Evolutionary conservation across 2,888 invertebrate species (phyloP).

Genomic region (Archaeoteleia sp.): DNA sequence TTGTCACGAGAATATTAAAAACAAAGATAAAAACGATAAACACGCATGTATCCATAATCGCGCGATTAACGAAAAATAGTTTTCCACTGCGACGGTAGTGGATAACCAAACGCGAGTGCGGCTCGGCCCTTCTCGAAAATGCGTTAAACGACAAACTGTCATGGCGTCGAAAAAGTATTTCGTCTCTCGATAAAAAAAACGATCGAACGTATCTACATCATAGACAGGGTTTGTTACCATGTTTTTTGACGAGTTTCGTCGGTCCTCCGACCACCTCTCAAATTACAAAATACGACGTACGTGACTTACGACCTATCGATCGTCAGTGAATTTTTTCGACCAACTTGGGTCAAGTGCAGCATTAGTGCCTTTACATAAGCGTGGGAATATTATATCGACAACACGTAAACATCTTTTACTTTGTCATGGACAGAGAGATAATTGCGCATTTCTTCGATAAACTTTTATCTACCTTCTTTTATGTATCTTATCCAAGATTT

Average conservation of each 20-base stretch:
- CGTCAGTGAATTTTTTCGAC: conserved; percentile 65
- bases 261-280: conserved; percentile 29
- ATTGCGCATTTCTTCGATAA: neutral
- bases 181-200: too few species aligned
- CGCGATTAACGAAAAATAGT: too few species aligned
- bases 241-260: conserved; percentile 15
- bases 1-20: too few species aligned
- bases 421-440: conserved; percentile 67
- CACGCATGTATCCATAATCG: too few species aligned
- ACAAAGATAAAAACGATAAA: too few species aligned
- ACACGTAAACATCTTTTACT: conserved; percentile 71
- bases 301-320: conserved; percentile 56
- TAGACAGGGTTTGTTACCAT: too few species aligned
- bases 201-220: neutral
- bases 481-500: too few species aligned
- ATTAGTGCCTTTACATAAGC: conserved; percentile 75
- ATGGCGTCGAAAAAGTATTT: too few species aligned
- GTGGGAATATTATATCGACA: conserved; percentile 75
- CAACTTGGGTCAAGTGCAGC: conserved; percentile 72
- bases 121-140: neutral
- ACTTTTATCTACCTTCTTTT: neutral
- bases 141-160: neutral
- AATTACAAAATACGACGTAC: conserved; percentile 29
- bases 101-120: too few species aligned
- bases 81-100: too few species aligned